Evolutionary conservation across 35 echinoderm and acorn worm species (phyloP), one percentile per base, ranked within the genome.

Genomic region (Eucidaris tribuloides): DNA sequence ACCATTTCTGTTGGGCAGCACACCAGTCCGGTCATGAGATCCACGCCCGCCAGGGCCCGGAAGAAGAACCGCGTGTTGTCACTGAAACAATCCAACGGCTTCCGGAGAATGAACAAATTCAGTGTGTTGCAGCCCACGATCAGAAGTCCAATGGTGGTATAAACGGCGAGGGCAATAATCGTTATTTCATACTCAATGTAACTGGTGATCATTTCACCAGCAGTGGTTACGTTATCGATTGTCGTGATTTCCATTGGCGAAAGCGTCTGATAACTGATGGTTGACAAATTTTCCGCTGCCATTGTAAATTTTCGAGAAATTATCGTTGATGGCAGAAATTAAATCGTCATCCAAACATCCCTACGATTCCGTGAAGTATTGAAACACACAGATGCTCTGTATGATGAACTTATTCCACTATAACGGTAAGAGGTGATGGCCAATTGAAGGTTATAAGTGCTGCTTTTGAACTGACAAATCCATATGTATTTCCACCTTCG

Each of bases 1-100:
- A 74, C 41, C 68, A 74, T 74, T 44, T 74, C 68, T 4, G 68
- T 74, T 40, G 68, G 68, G 22, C 68, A 74, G 44, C 68, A 74
- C 28, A 74, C 19, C 40, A 74, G 44, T 11, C 68, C 68, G 0
- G 68, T 35, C 35, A 74, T 3, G 11, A 74, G 35, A n/a, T 74
- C 68, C 19, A 74, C 68, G 9, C 24, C 68, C 2, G 68, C 68
- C 68, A 74, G 68, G 24, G 68, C 38, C 29, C 68, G 7, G 3
- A 74, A 40, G 9, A 74, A 74, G 35, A 74, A 74, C 68, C 68
- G 68, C 68, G 68, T 74, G 40, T 74, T 74, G 68, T 74, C 68
- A 44, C 68, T 74, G 9, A 74, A 74, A 40, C 68, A 74, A 38
- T 74, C 68, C 68, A 74, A 44, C 1, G 68, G 68, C 34, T 74